These are phyloP conservation scores for Mionectes olivaceus DNA, from an alignment of 2,797 vertebrate genomes.

Conservation along the genomic window DNA sequence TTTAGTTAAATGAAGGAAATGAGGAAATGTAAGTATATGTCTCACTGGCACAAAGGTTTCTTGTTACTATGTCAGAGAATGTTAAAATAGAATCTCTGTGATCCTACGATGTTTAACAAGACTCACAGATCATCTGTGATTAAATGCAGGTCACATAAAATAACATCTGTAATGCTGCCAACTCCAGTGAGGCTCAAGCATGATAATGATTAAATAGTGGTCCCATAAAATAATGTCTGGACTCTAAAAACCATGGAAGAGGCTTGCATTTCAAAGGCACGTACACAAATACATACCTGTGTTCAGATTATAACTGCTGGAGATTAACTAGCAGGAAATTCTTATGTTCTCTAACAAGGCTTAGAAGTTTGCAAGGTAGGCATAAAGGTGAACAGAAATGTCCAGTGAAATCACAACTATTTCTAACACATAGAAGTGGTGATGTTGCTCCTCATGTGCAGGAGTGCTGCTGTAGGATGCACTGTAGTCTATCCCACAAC, in stretches of 20 bases:
- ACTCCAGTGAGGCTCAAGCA: not conserved
- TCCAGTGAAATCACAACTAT: not conserved
- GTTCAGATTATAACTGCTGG: not conserved
- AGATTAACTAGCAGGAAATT: not conserved
- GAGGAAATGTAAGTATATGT: not conserved
- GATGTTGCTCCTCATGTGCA: not conserved
- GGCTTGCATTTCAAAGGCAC: not conserved
- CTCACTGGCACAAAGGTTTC: not conserved
- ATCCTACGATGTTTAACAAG: not conserved
- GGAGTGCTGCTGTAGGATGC: not conserved
- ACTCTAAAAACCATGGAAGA: not conserved
- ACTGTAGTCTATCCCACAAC: not conserved
- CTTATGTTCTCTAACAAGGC: not conserved
- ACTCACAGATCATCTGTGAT: not conserved
- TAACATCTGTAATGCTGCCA: not conserved
- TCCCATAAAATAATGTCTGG: constrained; percentile 11
- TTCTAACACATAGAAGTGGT: rapidly evolving
- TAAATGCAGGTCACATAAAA: constrained; percentile 44
- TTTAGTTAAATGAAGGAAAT: not conserved
- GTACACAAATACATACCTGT: not conserved
- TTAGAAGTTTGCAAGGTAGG: not conserved
- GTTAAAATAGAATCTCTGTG: constrained; percentile 21
- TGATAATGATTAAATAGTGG: not conserved
- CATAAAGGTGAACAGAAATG: not conserved
- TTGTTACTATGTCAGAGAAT: not conserved